These are phyloP conservation scores for Myotis vivesi DNA, from an alignment of 2,797 vertebrate species.

Conservation along the genomic window DNA sequence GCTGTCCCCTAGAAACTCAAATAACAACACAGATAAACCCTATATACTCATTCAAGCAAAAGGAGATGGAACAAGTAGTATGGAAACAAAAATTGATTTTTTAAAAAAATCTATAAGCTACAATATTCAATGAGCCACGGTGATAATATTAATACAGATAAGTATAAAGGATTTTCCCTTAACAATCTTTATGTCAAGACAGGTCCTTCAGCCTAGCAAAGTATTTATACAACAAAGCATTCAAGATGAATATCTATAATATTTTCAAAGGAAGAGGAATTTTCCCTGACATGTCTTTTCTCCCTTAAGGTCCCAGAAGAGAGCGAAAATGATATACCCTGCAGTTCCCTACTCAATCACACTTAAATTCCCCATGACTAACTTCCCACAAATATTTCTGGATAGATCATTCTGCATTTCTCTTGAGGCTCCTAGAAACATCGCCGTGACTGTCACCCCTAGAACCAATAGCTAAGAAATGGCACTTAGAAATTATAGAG, in stretches of 20 bases:
- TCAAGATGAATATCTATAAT: conserved; percentile 52
- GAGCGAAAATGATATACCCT: conserved; percentile 41
- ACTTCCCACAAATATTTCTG: conserved; percentile 44
- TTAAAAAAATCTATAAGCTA: not conserved
- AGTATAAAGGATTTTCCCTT: not conserved
- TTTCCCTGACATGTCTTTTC: conserved; percentile 16
- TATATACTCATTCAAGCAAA: not conserved
- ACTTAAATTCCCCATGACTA: conserved; percentile 48
- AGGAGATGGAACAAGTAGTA: not conserved
- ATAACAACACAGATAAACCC: not conserved
- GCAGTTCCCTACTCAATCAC: conserved; percentile 11
- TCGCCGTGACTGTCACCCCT: not conserved
- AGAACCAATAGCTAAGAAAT: conserved; percentile 49
- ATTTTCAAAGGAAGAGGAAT: conserved; percentile 42
- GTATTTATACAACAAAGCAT: conserved; percentile 9
- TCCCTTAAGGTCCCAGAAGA: not conserved
- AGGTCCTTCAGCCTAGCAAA: not conserved
- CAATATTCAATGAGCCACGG: not conserved
- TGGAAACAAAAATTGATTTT: not conserved
- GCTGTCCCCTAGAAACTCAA: not conserved
- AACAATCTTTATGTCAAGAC: not conserved
- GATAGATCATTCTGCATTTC: conserved; percentile 56
- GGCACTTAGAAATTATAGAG: conserved; percentile 4
- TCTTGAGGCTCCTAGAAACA: not conserved
- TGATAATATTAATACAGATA: conserved; percentile 11